These are phyloP conservation scores for Ochotona curzoniae DNA, from an alignment of 2,113 vertebrate species.

Conservation along the genomic window DNA sequence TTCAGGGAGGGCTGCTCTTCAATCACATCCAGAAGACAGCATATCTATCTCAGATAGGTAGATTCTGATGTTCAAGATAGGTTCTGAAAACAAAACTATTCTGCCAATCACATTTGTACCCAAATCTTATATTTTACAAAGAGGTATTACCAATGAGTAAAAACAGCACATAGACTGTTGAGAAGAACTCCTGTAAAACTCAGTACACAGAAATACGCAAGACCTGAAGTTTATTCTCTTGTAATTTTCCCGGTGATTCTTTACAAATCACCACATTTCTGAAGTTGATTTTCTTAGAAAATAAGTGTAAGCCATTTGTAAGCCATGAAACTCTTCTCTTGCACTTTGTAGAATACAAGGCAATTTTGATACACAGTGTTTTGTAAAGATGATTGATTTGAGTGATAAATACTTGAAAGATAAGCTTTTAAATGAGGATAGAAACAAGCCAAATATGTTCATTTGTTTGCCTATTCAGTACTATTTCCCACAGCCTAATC, in stretches of 20 bases:
- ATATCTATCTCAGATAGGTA: slow-evolving; percentile 10
- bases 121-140: neutral
- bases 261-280: slow-evolving; percentile 13
- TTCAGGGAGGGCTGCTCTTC: neutral
- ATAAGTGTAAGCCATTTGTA: neutral
- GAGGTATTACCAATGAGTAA: neutral
- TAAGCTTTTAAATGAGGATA: slow-evolving; percentile 18
- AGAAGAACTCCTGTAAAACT: neutral
- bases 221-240: slow-evolving; percentile 9
- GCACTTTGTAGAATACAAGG: neutral
- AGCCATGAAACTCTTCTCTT: neutral
- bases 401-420: neutral
- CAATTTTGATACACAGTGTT: neutral
- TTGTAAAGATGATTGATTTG: neutral
- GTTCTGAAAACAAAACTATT: slow-evolving; percentile 6
- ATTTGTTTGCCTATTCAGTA: neutral
- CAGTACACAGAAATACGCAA: neutral
- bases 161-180: neutral
- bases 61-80: neutral
- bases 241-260: slow-evolving; percentile 50
- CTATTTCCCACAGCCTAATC: neutral
- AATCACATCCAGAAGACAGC: neutral
- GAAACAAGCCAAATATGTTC: neutral
- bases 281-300: neutral
- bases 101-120: slow-evolving; percentile 2